Evolutionary conservation across 2,888 invertebrate genomes (phyloP).

Genomic region (Lumbricus terrestris): DNA sequence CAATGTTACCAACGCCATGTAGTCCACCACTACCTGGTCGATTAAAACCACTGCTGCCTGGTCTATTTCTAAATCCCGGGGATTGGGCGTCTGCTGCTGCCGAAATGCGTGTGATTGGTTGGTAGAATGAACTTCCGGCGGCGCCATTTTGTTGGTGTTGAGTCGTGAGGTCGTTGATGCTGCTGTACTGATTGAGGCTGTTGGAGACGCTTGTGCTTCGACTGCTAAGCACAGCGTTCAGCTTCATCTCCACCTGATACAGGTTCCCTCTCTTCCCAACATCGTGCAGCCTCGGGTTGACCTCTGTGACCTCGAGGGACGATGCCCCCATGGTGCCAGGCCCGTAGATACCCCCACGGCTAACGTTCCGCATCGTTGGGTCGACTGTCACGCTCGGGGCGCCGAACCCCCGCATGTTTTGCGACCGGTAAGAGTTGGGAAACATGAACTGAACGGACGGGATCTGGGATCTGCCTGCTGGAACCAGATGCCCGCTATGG

Average conservation of each 20-base stretch:
- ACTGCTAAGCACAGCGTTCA: conserved; percentile 30
- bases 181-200: neutral
- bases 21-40: neutral
- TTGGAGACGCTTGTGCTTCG: neutral
- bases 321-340: neutral
- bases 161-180: neutral
- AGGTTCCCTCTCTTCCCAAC: conserved; percentile 32
- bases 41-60: neutral
- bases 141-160: neutral
- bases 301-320: conserved; percentile 15
- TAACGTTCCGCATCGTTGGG: neutral
- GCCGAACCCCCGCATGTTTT: neutral
- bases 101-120: neutral
- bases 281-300: conserved; percentile 35
- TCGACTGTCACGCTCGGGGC: neutral
- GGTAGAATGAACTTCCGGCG: neutral
- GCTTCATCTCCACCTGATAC: conserved; percentile 36
- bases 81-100: neutral
- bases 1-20: no score
- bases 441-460: neutral
- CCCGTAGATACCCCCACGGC: neutral
- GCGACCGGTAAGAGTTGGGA: neutral
- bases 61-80: neutral
- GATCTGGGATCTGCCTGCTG: neutral
- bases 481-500: neutral